Evolutionary conservation across 2,797 vertebrate genomes (phyloP), one percentile per base, ranked within the genome.

Genomic region (Myotis myotis): DNA sequence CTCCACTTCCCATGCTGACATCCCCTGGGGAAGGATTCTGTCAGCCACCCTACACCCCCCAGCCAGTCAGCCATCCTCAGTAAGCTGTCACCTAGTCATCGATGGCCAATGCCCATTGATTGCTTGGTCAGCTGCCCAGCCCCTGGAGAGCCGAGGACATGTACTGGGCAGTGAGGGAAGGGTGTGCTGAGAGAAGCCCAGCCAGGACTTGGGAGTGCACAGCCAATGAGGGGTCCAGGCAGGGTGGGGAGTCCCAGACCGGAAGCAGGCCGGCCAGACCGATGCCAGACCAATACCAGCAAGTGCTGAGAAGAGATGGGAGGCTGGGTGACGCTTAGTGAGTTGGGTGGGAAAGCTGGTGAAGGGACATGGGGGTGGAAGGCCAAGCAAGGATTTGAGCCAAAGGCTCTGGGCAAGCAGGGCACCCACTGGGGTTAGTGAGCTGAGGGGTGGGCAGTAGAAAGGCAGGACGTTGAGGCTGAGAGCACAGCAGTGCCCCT

Each of bases 31-130:
- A 64, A 84, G 30, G 44, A 66, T 44, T 47, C 51, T 87, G 8
- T 64, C 64, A 82, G 33, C 55, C n/a, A 47, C 1, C 0, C 23
- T 11, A 33, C 0, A 0, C 0, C 5, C 41, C 41, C 3, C 36
- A 70, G 87, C 16, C n/a, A 36, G 49, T 53, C 51, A 68, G 49
- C 30, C 75, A 71, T 38, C 66, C 3, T 23, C 5, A 11, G 41
- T 15, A 82, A 79, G 53, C 38, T 15, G 12, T n/a, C 28, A 47
- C 49, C 60, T 96, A 20, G n/a, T 49, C 80, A 20, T 15, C 17
- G 22, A 60, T 64, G 36, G 82, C 64, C 64, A 53, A 20, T 38
- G 47, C 13, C 47, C 64, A 20, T 10, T 30, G 60, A 70, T 47
- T 11, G 8, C 60, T 57, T 23, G 19, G 60, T 44, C 36, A 72